These are phyloP conservation scores for Drosophila formosana DNA, from an alignment of 2,888 invertebrate species.

Conservation along the genomic window DNA sequence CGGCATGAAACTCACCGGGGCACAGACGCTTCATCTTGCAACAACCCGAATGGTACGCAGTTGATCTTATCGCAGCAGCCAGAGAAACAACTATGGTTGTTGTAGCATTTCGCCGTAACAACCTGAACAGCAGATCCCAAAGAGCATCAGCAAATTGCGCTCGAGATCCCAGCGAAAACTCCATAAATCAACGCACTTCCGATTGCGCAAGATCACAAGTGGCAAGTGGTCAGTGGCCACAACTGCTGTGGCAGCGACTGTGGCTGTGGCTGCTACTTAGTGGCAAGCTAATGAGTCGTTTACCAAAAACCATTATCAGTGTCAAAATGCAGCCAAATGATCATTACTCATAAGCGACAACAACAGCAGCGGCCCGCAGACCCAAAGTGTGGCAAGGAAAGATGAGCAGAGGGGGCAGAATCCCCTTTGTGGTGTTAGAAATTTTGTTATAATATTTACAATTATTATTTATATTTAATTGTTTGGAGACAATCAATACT, in stretches of 20 bases:
- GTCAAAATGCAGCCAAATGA: conserved; percentile 63
- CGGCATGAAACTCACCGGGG: conserved; percentile 57
- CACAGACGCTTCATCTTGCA: conserved; percentile 38
- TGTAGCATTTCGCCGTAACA: conserved; percentile 15
- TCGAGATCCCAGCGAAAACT: conserved; percentile 45
- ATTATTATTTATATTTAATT: not conserved
- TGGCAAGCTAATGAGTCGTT: conserved; percentile 73
- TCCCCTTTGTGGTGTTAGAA: conserved; percentile 29
- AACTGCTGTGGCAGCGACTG: not conserved
- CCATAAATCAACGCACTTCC: conserved; percentile 78
- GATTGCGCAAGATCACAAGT: conserved; percentile 57
- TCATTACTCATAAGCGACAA: conserved; percentile 66
- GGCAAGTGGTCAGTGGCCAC: conserved; percentile 17
- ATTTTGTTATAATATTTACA: conserved; percentile 19
- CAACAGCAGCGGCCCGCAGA: not conserved
- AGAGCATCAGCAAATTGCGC: conserved; percentile 38
- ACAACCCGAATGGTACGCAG: conserved; percentile 1
- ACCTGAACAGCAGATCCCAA: conserved; percentile 23
- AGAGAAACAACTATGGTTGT: conserved; percentile 27
- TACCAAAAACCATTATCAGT: conserved; percentile 76
- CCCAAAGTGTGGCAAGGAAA: conserved; percentile 10
- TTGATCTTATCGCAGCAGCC: conserved; percentile 60
- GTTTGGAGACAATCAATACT: too few species aligned
- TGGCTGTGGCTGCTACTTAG: conserved; percentile 44
- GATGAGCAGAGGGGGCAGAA: conserved; percentile 4